Evolutionary conservation across 2,113 vertebrate species (phyloP), one percentile per base, ranked within the genome.

Genomic region (Collichthys lucidus): DNA sequence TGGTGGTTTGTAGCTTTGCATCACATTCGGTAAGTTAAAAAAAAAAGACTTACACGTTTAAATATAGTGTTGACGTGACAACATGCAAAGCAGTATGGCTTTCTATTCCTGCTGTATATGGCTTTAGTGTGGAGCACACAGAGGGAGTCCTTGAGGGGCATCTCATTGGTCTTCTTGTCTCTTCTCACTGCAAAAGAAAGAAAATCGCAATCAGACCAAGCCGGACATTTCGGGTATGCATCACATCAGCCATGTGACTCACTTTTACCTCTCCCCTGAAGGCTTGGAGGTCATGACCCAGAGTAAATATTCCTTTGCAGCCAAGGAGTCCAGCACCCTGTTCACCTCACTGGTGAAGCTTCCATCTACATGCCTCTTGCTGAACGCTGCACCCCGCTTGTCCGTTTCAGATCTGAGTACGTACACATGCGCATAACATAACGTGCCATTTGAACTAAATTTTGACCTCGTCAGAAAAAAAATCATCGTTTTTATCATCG

Each of bases 301-400:
- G 68, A 96, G 96, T 92, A 99, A 94, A 90, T 97, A 99, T 82
- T 99, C 97, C 88, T 97, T 96, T 67, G 98, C 96, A 35, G 98
- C 97, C 87, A 98, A 96, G 85, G 95, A 96, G 91, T 99, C 98
- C 71, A 99, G 96, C 89, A 98, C 93, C 67, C 97, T 97, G 95
- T 95, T 97, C 90, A 99, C 96, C 59, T 99, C 98, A 56, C 97
- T 98, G 5, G 98, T 98, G 94, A 98, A 99, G 89, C 96, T 98
- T 49, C 98, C 98, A 24, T 99, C 98, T 5, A 98, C 97, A 2
- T 99, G 97, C 87, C 98, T 96, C 92, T 95, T 96, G 79, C 89
- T 93, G 84, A 95, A 42, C 72, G 92, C 91, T 77, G 94, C 94
- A 0, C 80, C 90, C n/a, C 88, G 56, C 84, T 90, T 91, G 71